Conservation (phyloP, 2,888 invertebrate genomes). For the Catocala sponsa region DNA sequence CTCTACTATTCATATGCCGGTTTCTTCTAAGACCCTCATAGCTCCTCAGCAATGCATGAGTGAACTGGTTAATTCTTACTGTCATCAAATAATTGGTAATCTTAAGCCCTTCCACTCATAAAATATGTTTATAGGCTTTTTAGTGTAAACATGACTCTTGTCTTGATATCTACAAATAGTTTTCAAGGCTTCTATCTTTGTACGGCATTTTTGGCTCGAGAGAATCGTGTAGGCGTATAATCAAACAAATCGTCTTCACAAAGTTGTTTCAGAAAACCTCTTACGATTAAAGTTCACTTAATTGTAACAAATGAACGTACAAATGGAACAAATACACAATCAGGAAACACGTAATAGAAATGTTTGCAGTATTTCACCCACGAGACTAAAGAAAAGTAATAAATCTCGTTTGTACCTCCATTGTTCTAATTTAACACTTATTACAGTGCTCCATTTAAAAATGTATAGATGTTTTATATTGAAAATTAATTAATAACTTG, state of each 20-base stretch:
- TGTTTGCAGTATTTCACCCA: slow-evolving; percentile 28
- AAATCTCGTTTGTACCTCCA: slow-evolving; percentile 34
- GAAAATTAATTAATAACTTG: no score
- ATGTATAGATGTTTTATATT: not conserved
- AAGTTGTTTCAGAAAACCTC: slow-evolving; percentile 1
- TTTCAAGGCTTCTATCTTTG: no score
- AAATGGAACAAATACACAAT: slow-evolving; percentile 38
- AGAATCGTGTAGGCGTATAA: not conserved
- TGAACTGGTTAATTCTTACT: no score
- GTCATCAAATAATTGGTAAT: no score
- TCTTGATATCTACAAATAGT: no score
- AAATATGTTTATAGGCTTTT: no score
- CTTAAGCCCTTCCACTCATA: no score
- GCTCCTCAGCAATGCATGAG: no score
- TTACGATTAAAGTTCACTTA: slow-evolving; percentile 19
- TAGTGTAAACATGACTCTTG: no score
- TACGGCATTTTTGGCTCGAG: not conserved
- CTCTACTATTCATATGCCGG: no score
- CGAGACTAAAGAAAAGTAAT: slow-evolving; percentile 44
- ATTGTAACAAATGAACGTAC: slow-evolving; percentile 38
- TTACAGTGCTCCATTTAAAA: not conserved
- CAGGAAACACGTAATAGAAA: slow-evolving; percentile 38
- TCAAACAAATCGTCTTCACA: not conserved
- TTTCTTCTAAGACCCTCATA: no score
- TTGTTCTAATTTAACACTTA: slow-evolving; percentile 29